These are phyloP conservation scores for Enteromius unitaeniatus DNA, from an alignment of 2,797 vertebrate species.

Conservation along the genomic window DNA sequence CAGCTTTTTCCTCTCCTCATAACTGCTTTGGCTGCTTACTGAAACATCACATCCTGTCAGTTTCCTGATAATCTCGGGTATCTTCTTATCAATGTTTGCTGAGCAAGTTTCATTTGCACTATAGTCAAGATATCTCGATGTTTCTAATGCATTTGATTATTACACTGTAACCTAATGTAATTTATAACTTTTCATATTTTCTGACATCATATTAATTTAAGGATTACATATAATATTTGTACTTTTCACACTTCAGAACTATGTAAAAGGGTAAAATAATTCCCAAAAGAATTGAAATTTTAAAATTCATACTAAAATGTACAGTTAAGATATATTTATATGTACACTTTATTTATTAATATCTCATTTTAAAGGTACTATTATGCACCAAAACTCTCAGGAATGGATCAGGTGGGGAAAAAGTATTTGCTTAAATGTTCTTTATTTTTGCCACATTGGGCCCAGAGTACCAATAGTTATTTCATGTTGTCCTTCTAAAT, in stretches of 20 bases:
- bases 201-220: background rate
- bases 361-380: background rate
- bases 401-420: no score
- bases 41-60: slow-evolving; percentile 24
- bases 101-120: background rate
- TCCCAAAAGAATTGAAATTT: background rate
- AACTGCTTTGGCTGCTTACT: background rate
- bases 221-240: background rate
- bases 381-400: background rate
- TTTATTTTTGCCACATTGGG: no score
- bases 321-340: background rate
- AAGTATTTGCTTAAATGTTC: background rate
- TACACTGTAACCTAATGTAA: background rate
- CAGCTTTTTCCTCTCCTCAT: slow-evolving; percentile 17
- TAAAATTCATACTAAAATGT: background rate
- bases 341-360: background rate
- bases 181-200: background rate
- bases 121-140: background rate
- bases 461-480: background rate
- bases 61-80: slow-evolving; percentile 26
- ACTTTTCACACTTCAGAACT: background rate
- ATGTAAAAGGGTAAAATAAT: background rate
- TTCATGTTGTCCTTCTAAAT: background rate
- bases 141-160: background rate
- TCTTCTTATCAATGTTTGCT: slow-evolving; percentile 20